Conservation (phyloP, 2,113 vertebrate genomes). For the Hiodon alosoides region DNA sequence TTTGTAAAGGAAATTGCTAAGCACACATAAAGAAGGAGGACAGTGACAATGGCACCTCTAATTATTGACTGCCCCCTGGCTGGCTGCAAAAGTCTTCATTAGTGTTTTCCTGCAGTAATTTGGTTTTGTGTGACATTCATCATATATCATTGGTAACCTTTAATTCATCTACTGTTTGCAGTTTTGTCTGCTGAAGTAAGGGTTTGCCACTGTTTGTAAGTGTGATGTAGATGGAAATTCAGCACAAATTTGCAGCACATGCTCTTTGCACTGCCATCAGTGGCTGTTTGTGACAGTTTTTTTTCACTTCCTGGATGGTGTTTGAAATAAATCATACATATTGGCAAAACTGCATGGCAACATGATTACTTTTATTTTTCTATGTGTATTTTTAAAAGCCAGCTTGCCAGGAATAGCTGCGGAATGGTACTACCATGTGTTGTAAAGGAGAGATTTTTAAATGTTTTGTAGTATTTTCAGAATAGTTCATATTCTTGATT, state of each 20-base stretch:
- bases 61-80: constrained; percentile 67
- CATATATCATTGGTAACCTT: constrained; percentile 76
- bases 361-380: constrained; percentile 21
- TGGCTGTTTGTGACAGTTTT: background rate
- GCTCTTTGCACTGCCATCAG: background rate
- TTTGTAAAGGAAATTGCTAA: constrained; percentile 37
- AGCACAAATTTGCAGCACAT: constrained; percentile 43
- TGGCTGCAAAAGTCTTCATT: constrained; percentile 54
- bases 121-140: constrained; percentile 72
- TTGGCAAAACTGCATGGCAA: constrained; percentile 15
- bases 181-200: constrained; percentile 76
- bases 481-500: constrained; percentile 11
- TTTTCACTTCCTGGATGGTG: background rate
- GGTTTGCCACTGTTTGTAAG: constrained; percentile 44
- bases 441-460: constrained; percentile 16
- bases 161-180: constrained; percentile 87
- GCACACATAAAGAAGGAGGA: constrained; percentile 35
- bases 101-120: constrained; percentile 69
- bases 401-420: background rate
- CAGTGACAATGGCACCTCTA: constrained; percentile 54
- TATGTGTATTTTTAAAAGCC: background rate
- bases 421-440: background rate
- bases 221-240: constrained; percentile 1
- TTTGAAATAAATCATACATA: constrained; percentile 17
- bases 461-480: constrained; percentile 8